Base-by-base conservation (phyloP, 2,888 invertebrate genomes). In the Eupelmus urozonus region DNA sequence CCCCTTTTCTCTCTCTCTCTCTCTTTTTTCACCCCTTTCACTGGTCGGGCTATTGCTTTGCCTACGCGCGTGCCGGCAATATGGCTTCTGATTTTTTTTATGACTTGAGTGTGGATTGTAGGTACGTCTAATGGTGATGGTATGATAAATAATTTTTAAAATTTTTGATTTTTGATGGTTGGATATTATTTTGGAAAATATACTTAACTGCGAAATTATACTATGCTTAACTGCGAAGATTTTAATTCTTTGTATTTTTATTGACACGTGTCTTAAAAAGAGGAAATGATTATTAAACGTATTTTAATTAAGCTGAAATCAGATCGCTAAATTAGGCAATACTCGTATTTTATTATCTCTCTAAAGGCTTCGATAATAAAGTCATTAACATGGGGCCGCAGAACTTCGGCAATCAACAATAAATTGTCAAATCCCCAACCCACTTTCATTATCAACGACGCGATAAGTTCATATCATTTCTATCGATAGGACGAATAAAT, bases 21-120 rank as follows among this genome's bases (percentile, higher is more conserved):
- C 49, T 40, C 13, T 4, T 20, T 34, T 49, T 69, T 69, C 60
- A 70, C 70, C 70, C 78, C 70, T 78, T 75, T 76, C 55, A 29
- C 25, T 7, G 25, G 20, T 34, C 5, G 9, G 3, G 34, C 34
- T 9, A 34, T 9, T 34, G 29, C 42, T 27, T 51, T 42, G 5
- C 27, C 20, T 49, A 16, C 55, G 23, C 42, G 57, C 25, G 27
- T 23, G 49, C 40, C 67, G 67, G 72, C 25, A 67, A 78, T 42
- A 72, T 67, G 62, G 62, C 67, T 59, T 7, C 25, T 40, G 23
- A 16, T 9, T 9, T 27, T 29, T 51, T 27, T 57, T 66, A 53
- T 60, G 5, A 49, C 45, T 20, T 45, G 9, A 34, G 2, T 45
- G 13, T 45, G 4, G 13, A 45, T 2, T 16, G 13, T 45, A 16